Percentiles rank a stretch among this genome's conserved stretches.
Evolutionary conservation across 2,888 invertebrate species (phyloP).

Genomic region (Andrena minutula): DNA sequence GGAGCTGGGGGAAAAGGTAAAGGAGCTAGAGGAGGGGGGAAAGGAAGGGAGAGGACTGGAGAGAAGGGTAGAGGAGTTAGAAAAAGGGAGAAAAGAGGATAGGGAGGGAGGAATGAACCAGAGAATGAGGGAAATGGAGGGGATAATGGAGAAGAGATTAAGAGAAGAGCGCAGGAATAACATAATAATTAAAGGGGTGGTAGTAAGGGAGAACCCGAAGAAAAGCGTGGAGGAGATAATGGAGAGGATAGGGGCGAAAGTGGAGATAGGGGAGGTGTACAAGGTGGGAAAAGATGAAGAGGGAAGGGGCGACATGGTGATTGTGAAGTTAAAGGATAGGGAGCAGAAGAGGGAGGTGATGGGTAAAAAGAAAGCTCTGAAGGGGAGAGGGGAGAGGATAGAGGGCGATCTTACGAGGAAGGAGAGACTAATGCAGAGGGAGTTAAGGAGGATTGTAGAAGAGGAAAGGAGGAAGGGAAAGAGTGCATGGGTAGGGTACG

Average conservation of each 20-base stretch:
- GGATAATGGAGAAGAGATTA: too few relatives aligned
- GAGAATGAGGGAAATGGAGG: too few relatives aligned
- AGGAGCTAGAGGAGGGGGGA: too few relatives aligned
- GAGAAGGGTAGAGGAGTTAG: too few relatives aligned
- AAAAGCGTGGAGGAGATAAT: background rate
- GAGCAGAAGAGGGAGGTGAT: background rate
- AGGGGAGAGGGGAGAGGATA: background rate
- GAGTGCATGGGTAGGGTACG: background rate
- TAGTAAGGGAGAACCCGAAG: background rate
- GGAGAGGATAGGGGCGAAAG: background rate
- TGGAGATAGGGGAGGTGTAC: background rate
- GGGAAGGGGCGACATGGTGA: background rate
- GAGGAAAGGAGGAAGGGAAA: too few relatives aligned
- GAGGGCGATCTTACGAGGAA: too few relatives aligned
- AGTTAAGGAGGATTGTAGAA: background rate
- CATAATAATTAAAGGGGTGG: background rate
- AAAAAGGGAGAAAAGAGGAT: too few relatives aligned
- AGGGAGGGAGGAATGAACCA: too few relatives aligned
- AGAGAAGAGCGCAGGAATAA: background rate
- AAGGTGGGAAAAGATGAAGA: background rate
- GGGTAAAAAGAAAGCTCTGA: background rate
- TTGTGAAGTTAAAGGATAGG: background rate
- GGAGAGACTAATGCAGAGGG: too few relatives aligned
- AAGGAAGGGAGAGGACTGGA: too few relatives aligned
- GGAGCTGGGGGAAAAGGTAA: too few relatives aligned